Evolutionary conservation across 2,113 vertebrate species (phyloP).

Genomic region (Rhizomys pruinosus): DNA sequence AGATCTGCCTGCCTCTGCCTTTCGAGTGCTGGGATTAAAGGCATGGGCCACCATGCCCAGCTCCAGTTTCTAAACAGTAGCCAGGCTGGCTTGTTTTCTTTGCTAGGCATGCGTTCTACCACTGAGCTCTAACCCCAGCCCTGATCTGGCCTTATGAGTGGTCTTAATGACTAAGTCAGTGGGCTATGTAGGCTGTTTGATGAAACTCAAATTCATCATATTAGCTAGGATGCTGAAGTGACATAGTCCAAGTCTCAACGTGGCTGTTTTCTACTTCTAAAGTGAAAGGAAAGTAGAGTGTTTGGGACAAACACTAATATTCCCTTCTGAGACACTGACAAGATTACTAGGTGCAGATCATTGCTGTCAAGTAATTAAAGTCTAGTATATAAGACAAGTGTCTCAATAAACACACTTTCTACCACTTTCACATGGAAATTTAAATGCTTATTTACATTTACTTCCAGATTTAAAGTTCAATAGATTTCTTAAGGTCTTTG

Average conservation of each 20-base stretch:
- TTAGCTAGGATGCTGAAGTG: not conserved
- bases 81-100: not conserved
- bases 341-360: not conserved
- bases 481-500: constrained; percentile 62
- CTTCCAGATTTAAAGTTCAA: constrained; percentile 51
- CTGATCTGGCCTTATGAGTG: not conserved
- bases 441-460: constrained; percentile 51
- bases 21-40: too few relatives aligned
- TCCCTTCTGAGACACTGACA: not conserved
- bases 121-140: not conserved
- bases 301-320: not conserved
- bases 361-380: constrained; percentile 57
- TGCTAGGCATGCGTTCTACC: not conserved
- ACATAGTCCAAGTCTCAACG: not conserved
- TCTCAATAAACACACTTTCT: constrained; percentile 53
- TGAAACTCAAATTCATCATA: not conserved
- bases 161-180: not conserved
- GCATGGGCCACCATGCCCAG: too few relatives aligned
- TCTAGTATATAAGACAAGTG: not conserved
- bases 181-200: not conserved
- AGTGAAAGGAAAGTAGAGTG: constrained; percentile 9
- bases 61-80: not conserved
- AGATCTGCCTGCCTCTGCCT: too few relatives aligned
- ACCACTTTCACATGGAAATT: constrained; percentile 48
- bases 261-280: not conserved